A percentile compares a stretch with the other conserved stretches of the same genome.
phyloP scores from a whole-genome alignment of 2,113 vertebrate genomes.

The Excalfactoria chinensis region DNA sequence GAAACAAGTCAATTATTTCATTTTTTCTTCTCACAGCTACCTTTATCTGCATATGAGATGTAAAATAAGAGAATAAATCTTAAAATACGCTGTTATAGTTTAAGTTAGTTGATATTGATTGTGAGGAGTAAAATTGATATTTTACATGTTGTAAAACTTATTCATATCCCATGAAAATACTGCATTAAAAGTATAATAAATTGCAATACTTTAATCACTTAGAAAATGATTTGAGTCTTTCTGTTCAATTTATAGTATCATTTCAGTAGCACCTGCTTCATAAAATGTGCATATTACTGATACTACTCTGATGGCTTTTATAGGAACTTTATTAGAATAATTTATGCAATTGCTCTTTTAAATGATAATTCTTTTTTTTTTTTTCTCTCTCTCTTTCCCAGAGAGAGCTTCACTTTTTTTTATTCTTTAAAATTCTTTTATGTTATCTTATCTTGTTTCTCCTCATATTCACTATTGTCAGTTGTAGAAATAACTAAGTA shows the following conservation, averaged over 20 bases:
- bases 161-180: slow-evolving; percentile 63
- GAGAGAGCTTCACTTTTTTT: background rate
- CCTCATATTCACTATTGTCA: background rate
- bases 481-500: background rate
- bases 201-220: slow-evolving; percentile 67
- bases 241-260: slow-evolving; percentile 57
- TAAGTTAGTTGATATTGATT: slow-evolving; percentile 65
- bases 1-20: background rate
- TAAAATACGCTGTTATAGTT: slow-evolving; percentile 44
- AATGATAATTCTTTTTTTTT: slow-evolving; percentile 21
- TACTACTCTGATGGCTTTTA: slow-evolving; percentile 50
- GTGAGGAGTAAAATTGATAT: slow-evolving; percentile 36
- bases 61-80: slow-evolving; percentile 64
- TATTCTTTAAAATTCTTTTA: slow-evolving; percentile 10
- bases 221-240: slow-evolving; percentile 66
- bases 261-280: slow-evolving; percentile 60
- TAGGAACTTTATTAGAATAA: slow-evolving; percentile 14
- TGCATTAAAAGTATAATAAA: slow-evolving; percentile 69
- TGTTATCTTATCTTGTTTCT: slow-evolving; percentile 7
- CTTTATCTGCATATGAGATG: slow-evolving; percentile 56
- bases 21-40: background rate
- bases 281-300: slow-evolving; percentile 56
- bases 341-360: slow-evolving; percentile 63
- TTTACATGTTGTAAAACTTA: slow-evolving; percentile 68
- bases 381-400: background rate